These are phyloP conservation scores for Callinectes sapidus DNA, from an alignment of 2,888 invertebrate genomes.

Conservation along the genomic window DNA sequence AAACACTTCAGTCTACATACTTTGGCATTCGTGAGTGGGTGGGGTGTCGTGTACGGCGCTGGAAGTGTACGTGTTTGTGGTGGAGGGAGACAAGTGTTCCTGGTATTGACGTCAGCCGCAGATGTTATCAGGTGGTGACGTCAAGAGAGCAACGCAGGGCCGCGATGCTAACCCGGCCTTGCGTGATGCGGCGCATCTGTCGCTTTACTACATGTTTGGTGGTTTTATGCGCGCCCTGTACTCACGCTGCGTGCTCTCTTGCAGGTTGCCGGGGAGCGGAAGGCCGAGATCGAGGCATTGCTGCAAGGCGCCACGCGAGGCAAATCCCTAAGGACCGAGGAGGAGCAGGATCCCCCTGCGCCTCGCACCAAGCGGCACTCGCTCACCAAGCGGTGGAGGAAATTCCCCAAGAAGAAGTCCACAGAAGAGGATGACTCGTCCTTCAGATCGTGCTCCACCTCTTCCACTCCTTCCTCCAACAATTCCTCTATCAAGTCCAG, in stretches of 20 bases:
- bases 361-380: slow-evolving; percentile 43
- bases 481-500: slow-evolving; percentile 62
- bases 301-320: slow-evolving; percentile 38
- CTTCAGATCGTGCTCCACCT: slow-evolving; percentile 40
- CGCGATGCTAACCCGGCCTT: neutral
- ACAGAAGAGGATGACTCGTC: slow-evolving; percentile 57
- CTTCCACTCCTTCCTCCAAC: slow-evolving; percentile 50
- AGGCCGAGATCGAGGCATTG: slow-evolving; percentile 66
- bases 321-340: slow-evolving; percentile 21
- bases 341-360: slow-evolving; percentile 30
- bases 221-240: neutral
- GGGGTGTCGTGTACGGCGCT: neutral
- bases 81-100: slow-evolving; percentile 41
- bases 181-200: neutral
- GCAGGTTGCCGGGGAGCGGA: slow-evolving; percentile 65
- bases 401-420: slow-evolving; percentile 49
- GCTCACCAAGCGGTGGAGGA: slow-evolving; percentile 57
- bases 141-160: neutral
- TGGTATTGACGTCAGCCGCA: slow-evolving; percentile 47
- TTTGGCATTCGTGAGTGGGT: neutral
- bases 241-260: neutral
- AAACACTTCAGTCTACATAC: neutral
- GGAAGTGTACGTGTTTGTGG: neutral
- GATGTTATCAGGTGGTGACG: slow-evolving; percentile 47
- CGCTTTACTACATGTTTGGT: neutral